Conservation (phyloP, 2,797 vertebrate species). For the Peromyscus nudipes region DNA sequence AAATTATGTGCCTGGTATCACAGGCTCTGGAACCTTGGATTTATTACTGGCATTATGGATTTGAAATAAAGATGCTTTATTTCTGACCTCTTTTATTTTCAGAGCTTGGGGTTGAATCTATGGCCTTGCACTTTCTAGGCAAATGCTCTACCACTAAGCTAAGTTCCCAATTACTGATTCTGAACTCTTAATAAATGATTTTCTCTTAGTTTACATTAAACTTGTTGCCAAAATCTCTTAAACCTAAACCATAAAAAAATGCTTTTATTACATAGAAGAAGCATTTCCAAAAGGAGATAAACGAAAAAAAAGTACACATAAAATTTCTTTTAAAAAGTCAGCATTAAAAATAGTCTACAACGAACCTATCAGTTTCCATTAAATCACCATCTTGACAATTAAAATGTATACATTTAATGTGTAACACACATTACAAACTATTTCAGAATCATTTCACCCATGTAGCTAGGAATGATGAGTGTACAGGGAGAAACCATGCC, state of each 20-base stretch:
- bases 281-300: constrained; percentile 38
- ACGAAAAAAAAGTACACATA: background rate
- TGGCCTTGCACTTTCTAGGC: background rate
- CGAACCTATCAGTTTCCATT: constrained; percentile 67
- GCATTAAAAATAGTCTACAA: constrained; percentile 70
- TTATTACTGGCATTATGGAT: constrained; percentile 48
- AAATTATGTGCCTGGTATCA: constrained; percentile 41
- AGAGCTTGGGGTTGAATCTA: background rate
- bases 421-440: constrained; percentile 76
- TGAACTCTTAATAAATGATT: constrained; percentile 55
- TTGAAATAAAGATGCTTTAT: constrained; percentile 58
- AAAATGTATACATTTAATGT: constrained; percentile 74
- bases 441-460: constrained; percentile 72
- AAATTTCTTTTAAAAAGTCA: background rate
- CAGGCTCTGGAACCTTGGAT: constrained; percentile 24
- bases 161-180: background rate
- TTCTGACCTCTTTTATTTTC: background rate
- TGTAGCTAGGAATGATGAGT: constrained; percentile 68
- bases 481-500: constrained; percentile 64
- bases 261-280: constrained; percentile 59
- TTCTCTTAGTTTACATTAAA: constrained; percentile 64
- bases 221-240: constrained; percentile 43
- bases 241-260: background rate
- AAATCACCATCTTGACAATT: constrained; percentile 70
- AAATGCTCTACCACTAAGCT: background rate